phyloP scores from a whole-genome alignment of 2,113 vertebrate genomes.

The Crypturellus undulatus region DNA sequence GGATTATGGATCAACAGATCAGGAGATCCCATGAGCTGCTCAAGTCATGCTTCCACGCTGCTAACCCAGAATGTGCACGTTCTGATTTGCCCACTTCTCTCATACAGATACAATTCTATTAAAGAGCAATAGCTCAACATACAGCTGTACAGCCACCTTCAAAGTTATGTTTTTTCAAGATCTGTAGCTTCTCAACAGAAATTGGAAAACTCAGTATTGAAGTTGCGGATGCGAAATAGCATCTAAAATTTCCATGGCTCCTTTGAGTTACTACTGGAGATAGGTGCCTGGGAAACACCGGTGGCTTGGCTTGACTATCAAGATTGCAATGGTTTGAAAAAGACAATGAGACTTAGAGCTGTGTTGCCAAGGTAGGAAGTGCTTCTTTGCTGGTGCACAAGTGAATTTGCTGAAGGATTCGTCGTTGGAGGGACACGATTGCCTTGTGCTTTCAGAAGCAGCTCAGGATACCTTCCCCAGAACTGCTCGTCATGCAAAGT shows the following conservation, averaged over 20 bases:
- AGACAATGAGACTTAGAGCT: not conserved
- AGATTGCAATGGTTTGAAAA: not conserved
- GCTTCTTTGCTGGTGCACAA: not conserved
- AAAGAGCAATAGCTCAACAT: not conserved
- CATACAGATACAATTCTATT: not conserved
- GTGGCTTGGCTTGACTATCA: not conserved
- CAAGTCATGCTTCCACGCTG: not conserved
- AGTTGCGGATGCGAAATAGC: not conserved
- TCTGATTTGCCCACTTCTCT: not conserved
- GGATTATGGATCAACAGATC: not conserved
- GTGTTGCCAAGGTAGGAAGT: not conserved
- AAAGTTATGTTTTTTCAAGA: not conserved
- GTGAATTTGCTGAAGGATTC: conserved; percentile 3
- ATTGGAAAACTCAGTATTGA: not conserved
- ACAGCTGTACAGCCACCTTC: fast-evolving
- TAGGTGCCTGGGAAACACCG: not conserved
- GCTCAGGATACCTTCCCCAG: not conserved
- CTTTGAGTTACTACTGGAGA: not conserved
- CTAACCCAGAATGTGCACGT: not conserved
- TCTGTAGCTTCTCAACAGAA: not conserved
- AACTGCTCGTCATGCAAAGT: not conserved
- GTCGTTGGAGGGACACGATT: conserved; percentile 40
- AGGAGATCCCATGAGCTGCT: not conserved
- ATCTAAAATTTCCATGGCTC: not conserved
- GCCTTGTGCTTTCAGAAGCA: not conserved